Base-by-base conservation (phyloP, 2,888 invertebrate genomes). In the Timema cristinae region DNA sequence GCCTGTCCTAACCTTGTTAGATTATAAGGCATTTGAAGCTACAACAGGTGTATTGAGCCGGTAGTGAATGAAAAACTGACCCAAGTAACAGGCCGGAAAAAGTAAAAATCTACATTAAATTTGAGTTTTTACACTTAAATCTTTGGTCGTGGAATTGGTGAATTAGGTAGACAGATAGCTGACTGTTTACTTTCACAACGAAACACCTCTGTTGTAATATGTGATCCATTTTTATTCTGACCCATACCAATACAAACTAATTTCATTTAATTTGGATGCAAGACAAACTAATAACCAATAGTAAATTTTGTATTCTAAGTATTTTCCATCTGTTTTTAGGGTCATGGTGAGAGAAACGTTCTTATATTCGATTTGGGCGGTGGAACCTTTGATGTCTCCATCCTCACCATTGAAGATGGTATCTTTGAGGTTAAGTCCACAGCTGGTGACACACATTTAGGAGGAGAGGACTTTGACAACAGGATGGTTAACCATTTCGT, bases 381-480 rank as follows among this genome's bases (percentile, higher is more conserved):
- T 78, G 89, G 88, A 70, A 88, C 88, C 71, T 89, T 90, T 79
- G 89, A 90, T 81, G 89, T 90, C 0, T 89, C 89, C 52, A 86
- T 90, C 76, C 80, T 89, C 66, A 88, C 88, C 68, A 90, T 90
- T 78, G 89, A 89, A 78, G 88, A 89, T 77, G 89, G 89, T 50
- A 87, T 90, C 76, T 90, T 90, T 79, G 89, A 90, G 79, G 89
- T 88, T 6, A 88, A 88, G 79, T 87, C 89, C 2, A 90, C 88
- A 11, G 86, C 87, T 67, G 88, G 88, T 70, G 89, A 90, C 72
- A 84, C 84, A 51, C 84, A 84, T 78, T 80, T 87, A 63, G 87
- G 86, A 13, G 87, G 87, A 7, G 87, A 87, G 76, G 87, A 87
- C 76, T 87, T 87, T 75, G 86, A 87, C 78, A 86, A 84, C 75